Evolutionary conservation across 2,113 vertebrate species (phyloP).

Genomic region (Perca schrenkii): DNA sequence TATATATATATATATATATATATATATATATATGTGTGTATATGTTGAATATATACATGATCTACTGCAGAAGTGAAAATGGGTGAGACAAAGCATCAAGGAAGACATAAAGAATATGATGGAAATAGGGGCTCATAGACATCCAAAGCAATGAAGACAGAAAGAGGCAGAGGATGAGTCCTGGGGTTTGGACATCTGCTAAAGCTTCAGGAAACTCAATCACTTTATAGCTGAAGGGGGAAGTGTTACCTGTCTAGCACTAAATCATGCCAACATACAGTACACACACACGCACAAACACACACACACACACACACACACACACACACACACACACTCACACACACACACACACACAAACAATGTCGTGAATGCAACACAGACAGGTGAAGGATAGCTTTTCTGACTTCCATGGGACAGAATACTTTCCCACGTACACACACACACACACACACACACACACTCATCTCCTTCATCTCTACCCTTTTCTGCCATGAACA

Average conservation of each 20-base stretch:
- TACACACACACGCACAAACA: slow-evolving; percentile 12
- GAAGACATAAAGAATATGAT: slow-evolving; percentile 1
- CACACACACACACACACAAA: slow-evolving; percentile 36
- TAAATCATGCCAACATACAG: slow-evolving; percentile 45
- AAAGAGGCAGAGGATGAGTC: slow-evolving; percentile 42
- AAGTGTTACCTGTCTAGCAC: slow-evolving; percentile 44
- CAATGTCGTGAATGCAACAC: slow-evolving; percentile 6
- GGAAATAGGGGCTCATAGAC: slow-evolving; percentile 3
- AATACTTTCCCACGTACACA: neutral
- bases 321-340: neutral
- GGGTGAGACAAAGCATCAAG: neutral
- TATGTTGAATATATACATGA: neutral
- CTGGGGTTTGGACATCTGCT: slow-evolving; percentile 74
- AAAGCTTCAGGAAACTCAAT: slow-evolving; percentile 78
- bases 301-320: slow-evolving; percentile 29
- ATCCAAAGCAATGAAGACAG: slow-evolving; percentile 27
- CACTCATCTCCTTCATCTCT: slow-evolving; percentile 38
- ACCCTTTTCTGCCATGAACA: slow-evolving; percentile 66
- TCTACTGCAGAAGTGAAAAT: slow-evolving; percentile 22
- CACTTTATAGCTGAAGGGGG: slow-evolving; percentile 70
- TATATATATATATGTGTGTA: neutral
- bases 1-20: too few relatives aligned
- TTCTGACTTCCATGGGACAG: slow-evolving; percentile 51
- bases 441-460: slow-evolving; percentile 13
- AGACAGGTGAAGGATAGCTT: slow-evolving; percentile 62